Conservation (phyloP, 2,797 vertebrate genomes). For the Catamblyrhynchus diadema region DNA sequence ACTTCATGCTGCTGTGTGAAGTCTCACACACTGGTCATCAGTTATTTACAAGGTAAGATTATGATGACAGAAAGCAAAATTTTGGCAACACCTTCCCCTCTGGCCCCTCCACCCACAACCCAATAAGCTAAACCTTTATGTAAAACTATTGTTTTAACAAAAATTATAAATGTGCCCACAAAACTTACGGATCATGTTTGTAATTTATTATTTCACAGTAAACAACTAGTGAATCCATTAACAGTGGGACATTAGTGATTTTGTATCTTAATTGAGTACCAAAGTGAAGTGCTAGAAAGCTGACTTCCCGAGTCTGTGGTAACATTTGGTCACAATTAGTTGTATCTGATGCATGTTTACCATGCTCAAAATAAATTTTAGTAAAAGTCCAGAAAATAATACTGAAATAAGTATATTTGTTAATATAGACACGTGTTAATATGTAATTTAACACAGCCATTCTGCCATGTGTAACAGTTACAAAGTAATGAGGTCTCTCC, state of each 20-base stretch:
- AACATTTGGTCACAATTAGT: neutral
- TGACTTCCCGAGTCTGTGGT: neutral
- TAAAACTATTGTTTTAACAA: neutral
- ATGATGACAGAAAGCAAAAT: neutral
- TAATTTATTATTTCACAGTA: neutral
- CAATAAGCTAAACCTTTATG: neutral
- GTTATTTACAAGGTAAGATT: neutral
- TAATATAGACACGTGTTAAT: neutral
- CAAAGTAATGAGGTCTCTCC: neutral
- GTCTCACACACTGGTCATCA: neutral
- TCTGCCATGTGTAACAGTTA: neutral
- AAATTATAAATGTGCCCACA: neutral
- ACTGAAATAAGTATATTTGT: neutral
- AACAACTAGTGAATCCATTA: neutral
- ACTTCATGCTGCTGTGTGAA: neutral
- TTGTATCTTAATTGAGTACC: neutral
- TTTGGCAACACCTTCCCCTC: neutral
- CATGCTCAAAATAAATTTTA: neutral
- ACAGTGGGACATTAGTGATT: neutral
- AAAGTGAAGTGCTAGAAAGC: neutral
- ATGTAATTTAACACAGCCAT: neutral
- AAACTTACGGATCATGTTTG: neutral
- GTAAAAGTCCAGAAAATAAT: neutral
- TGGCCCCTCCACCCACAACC: neutral
- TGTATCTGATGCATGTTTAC: neutral